phyloP scores from a whole-genome alignment of 2,888 invertebrate species.

The Yponomeuta plumbellus region DNA sequence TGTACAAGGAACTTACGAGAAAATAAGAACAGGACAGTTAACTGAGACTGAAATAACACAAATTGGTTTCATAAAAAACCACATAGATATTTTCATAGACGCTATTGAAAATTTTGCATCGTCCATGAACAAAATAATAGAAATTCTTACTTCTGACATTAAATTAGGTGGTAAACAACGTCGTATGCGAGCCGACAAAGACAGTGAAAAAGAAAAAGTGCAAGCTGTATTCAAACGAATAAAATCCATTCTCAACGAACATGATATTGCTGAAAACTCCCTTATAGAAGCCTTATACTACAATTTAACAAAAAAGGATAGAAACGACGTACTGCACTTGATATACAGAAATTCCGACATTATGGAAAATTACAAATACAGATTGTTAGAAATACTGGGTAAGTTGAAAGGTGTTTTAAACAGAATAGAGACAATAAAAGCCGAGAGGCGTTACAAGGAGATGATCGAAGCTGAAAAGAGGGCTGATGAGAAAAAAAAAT shows the following conservation, averaged over 20 bases:
- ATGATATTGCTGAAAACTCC: not conserved
- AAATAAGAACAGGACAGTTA: slow-evolving; percentile 24
- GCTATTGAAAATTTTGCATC: slow-evolving; percentile 48
- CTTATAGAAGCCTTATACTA: not conserved
- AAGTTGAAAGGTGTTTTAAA: not conserved
- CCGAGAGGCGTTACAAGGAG: not conserved
- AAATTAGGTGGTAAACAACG: not conserved
- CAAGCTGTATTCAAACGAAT: not conserved
- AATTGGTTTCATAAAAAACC: slow-evolving; percentile 47
- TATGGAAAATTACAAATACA: not conserved
- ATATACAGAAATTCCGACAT: not conserved
- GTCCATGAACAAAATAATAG: slow-evolving; percentile 46
- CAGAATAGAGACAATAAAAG: not conserved
- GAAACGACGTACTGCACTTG: not conserved
- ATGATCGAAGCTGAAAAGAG: not conserved
- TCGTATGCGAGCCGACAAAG: not conserved
- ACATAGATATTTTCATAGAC: slow-evolving; percentile 43
- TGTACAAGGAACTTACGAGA: slow-evolving; percentile 33
- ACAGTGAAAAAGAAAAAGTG: not conserved
- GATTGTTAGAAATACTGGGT: not conserved
- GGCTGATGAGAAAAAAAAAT: not conserved
- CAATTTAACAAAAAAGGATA: not conserved
- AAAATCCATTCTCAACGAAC: not conserved
- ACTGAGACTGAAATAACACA: slow-evolving; percentile 38
- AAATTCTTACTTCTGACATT: slow-evolving; percentile 29